These are phyloP conservation scores for Arvicola amphibius DNA, from an alignment of 2,797 vertebrate species.

Conservation along the genomic window DNA sequence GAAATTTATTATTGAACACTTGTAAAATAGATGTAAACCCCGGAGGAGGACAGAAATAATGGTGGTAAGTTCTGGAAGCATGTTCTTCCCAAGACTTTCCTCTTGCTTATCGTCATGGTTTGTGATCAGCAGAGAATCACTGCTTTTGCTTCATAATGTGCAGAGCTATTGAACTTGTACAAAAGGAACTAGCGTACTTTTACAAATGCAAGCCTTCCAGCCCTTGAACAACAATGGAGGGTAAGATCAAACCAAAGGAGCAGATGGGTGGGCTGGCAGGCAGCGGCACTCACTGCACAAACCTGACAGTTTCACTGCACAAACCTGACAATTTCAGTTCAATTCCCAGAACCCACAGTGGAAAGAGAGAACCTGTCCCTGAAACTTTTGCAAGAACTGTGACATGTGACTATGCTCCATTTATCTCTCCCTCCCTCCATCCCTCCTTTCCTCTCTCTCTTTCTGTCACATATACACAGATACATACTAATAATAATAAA, in stretches of 20 bases:
- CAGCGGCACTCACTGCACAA: not conserved
- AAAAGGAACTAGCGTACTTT: conserved; percentile 22
- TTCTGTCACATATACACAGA: not conserved
- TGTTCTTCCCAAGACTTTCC: not conserved
- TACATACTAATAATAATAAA: not conserved
- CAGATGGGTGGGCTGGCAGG: not conserved
- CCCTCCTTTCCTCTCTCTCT: too few relatives aligned
- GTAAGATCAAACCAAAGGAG: not conserved
- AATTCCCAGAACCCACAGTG: not conserved
- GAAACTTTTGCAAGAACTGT: not conserved
- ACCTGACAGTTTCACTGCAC: not conserved
- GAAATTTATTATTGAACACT: not conserved
- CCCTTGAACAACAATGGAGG: not conserved
- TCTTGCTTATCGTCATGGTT: not conserved
- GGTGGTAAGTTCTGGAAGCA: not conserved
- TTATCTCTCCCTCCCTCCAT: not conserved
- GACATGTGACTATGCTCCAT: not conserved
- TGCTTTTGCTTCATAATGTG: conserved; percentile 7
- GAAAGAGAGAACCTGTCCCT: not conserved
- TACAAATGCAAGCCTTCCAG: not conserved
- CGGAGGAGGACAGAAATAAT: conserved; percentile 20
- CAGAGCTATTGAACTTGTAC: not conserved
- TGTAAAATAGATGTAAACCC: conserved; percentile 47
- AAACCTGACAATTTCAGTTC: not conserved
- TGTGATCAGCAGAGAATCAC: conserved; percentile 11